Base-by-base conservation (phyloP, 2,888 invertebrate species). In the Aproaerema taeniolella region DNA sequence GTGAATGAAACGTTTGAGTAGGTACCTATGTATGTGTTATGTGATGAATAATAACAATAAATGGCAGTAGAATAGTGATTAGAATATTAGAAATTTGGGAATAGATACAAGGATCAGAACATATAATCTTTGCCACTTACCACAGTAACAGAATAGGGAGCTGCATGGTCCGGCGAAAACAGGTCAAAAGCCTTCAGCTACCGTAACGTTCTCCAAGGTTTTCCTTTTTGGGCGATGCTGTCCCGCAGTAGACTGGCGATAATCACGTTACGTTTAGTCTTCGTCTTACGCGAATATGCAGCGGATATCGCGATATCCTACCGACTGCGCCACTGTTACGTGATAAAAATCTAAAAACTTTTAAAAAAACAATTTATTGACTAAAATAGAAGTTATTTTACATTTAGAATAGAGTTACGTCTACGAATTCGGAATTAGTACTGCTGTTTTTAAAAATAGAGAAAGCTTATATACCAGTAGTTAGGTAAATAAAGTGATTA, bases 171-270 rank as follows among this genome's bases (percentile, higher is more conserved):
- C n/a, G n/a, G n/a, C n/a, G n/a, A n/a, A n/a, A n/a, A n/a, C n/a
- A n/a, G n/a, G n/a, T 39, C 11, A 30, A 44, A 44, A 44, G 34
- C 43, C 41, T 41, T 15, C 38, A 15, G 43, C 38, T 44, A 44
- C 41, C 39, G 25, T 31, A 17, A 28, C 3, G 16, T 14, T 15
- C 14, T 32, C 17, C 11, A 20, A 4, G 20, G 5, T 20, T 4
- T 6, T 7, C 20, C 5, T 6, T 20, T n/a, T n/a, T n/a, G 20
- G 20, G 28, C 34, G 34, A 34, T 34, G 34, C 13, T 20, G 34
- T 24, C 30, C n/a, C 20, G 20, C 20, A 6, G 16, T 31, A n/a
- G 12, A 9, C 7, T n/a, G 14, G 14, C 15, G 13, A 8, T 4
- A 26, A 17, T 25, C 24, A 24, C 31, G 30, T 17, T 11, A 24